phyloP scores from a whole-genome alignment of 2,113 vertebrate genomes.

The Sialia sialis region DNA sequence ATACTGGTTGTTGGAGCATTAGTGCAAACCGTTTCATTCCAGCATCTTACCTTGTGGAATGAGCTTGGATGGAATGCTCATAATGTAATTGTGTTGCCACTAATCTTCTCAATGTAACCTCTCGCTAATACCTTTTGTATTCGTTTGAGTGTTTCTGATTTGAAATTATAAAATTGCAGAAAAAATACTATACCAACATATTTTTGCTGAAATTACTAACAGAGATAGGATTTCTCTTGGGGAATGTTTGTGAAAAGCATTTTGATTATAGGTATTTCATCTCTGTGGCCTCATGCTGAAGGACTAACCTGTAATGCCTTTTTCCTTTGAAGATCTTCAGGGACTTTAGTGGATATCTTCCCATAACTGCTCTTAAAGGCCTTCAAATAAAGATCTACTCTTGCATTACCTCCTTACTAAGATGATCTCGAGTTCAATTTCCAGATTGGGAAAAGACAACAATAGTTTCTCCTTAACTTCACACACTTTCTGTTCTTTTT shows the following conservation, averaged over 20 bases:
- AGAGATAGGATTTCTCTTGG: neutral
- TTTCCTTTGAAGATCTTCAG: neutral
- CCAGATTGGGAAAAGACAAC: neutral
- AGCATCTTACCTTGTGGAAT: neutral
- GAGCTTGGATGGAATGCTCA: neutral
- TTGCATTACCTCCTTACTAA: neutral
- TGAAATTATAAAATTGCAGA: neutral
- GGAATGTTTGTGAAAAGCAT: neutral
- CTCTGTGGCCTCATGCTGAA: neutral
- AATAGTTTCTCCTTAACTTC: neutral
- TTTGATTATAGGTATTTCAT: neutral
- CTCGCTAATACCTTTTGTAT: neutral
- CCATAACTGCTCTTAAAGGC: neutral
- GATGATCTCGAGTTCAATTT: neutral
- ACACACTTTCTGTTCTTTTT: neutral
- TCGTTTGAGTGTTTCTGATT: neutral
- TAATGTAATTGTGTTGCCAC: neutral
- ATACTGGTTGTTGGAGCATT: neutral
- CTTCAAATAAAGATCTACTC: neutral
- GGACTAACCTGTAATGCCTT: neutral
- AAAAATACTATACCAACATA: neutral
- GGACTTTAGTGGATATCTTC: neutral
- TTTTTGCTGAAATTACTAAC: neutral
- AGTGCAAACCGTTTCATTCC: neutral
- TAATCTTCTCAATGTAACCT: neutral